Base-by-base conservation (phyloP, 2,113 vertebrate species). In the Gila orcuttii region DNA sequence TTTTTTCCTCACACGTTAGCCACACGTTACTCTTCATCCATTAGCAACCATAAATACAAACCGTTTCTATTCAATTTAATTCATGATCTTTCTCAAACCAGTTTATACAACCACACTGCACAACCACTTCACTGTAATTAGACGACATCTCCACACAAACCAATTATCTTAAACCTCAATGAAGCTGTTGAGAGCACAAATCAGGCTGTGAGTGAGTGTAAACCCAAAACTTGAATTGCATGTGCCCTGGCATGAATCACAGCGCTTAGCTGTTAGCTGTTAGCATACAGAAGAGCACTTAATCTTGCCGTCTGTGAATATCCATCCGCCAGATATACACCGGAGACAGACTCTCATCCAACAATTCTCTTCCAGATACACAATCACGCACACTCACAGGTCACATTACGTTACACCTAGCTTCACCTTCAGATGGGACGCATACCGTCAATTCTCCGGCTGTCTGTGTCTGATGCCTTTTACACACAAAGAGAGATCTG, bases 281-380 rank as follows among this genome's bases (percentile, higher is more conserved):
- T 75, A 75, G 71, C 71, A 75, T 50, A 47, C 42, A 75, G 71
- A 75, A 50, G 71, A 75, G 42, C 73, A 17, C n/a, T 75, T 75
- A 75, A 75, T 75, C 73, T 47, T 28, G 42, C n/a, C 42, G 2
- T 75, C 73, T 75, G 73, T 75, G 73, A 75, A 47, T 75, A 50
- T 50, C 12, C 42, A 0, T 50, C n/a, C 42, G 45, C 73, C 42
- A 75, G 42, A 74, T 75, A 50, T n/a, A 75, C 73, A 28, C n/a
- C 42, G 1, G 28, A 28, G 28, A 28, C 28, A 75, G 73, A 47
- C 42, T 33, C 50, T 78, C 50, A 57, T 59, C 9, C 52, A 57
- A 78, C 52, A 36, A 23, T 59, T 78, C 17, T 57, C 31, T 57
- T 57, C 28, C 73, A 75, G 71, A 75, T 45, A 75, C n/a, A 78